phyloP scores from a whole-genome alignment of 2,797 vertebrate genomes.

The Molossus alvarezi region DNA sequence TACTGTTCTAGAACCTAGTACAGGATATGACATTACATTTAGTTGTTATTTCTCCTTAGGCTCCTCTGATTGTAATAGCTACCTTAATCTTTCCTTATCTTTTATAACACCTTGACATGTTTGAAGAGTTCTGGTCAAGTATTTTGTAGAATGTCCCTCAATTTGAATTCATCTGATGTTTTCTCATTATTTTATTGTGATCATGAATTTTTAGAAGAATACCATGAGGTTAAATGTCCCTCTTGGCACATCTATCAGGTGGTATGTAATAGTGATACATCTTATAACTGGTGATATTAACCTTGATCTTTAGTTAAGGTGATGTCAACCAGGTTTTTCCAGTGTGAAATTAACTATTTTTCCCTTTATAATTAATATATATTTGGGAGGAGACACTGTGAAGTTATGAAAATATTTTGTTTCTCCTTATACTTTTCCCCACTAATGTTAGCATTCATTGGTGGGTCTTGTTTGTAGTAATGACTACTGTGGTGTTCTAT shows the following conservation, averaged over 20 bases:
- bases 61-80: background rate
- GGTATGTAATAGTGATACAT: background rate
- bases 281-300: constrained; percentile 36
- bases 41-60: background rate
- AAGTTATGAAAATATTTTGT: background rate
- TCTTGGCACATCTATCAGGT: background rate
- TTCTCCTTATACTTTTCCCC: background rate
- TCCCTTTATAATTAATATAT: constrained; percentile 28
- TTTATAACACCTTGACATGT: background rate
- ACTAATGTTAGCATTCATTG: background rate
- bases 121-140: constrained; percentile 4
- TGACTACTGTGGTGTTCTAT: background rate
- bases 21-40: background rate
- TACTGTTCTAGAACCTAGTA: background rate
- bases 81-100: background rate
- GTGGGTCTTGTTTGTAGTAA: background rate
- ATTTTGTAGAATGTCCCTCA: background rate
- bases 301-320: background rate
- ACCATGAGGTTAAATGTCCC: background rate
- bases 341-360: background rate
- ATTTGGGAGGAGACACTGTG: background rate
- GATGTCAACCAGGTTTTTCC: background rate
- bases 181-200: background rate
- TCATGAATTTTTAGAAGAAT: constrained; percentile 8
- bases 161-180: background rate